phyloP scores from a whole-genome alignment of 2,888 invertebrate genomes.

The Macrosoma leucophasiata region DNA sequence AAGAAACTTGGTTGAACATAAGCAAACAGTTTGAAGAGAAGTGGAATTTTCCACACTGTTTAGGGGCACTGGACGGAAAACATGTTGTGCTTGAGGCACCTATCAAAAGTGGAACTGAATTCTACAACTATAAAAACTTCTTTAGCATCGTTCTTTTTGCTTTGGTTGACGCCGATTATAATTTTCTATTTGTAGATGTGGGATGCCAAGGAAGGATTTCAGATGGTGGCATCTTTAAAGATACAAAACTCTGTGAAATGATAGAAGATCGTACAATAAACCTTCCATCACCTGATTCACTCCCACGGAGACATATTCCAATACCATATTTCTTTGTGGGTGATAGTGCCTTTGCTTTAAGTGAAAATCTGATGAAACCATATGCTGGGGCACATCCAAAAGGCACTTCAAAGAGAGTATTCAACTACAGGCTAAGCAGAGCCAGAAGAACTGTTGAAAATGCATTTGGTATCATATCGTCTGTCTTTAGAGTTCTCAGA shows the following conservation, averaged over 20 bases:
- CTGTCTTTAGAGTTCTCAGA: constrained; percentile 15
- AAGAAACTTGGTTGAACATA: constrained; percentile 7
- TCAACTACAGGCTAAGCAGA: constrained; percentile 3
- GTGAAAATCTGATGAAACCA: constrained; percentile 22
- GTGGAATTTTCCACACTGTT: constrained; percentile 21
- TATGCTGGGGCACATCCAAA: constrained; percentile 21
- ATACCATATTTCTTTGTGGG: constrained; percentile 23
- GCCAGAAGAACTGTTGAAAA: constrained; percentile 35
- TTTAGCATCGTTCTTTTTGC: constrained; percentile 23
- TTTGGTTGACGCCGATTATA: constrained; percentile 22
- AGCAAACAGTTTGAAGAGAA: constrained; percentile 15
- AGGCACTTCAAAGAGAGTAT: constrained; percentile 17
- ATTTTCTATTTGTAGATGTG: constrained; percentile 17
- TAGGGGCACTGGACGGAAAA: constrained; percentile 24
- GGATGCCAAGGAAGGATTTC: constrained; percentile 14
- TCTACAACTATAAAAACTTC: constrained; percentile 32
- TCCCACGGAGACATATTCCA: constrained; percentile 18
- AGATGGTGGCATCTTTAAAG: constrained; percentile 20
- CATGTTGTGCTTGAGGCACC: constrained; percentile 21
- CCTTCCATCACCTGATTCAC: constrained; percentile 8
- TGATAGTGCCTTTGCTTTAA: constrained; percentile 22
- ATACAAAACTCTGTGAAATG: constrained; percentile 14
- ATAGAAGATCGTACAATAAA: constrained; percentile 14
- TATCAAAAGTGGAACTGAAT: constrained; percentile 19
- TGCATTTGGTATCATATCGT: constrained; percentile 25